Conservation (phyloP, 2,113 vertebrate species). For the Cyprinodon tularosa region DNA sequence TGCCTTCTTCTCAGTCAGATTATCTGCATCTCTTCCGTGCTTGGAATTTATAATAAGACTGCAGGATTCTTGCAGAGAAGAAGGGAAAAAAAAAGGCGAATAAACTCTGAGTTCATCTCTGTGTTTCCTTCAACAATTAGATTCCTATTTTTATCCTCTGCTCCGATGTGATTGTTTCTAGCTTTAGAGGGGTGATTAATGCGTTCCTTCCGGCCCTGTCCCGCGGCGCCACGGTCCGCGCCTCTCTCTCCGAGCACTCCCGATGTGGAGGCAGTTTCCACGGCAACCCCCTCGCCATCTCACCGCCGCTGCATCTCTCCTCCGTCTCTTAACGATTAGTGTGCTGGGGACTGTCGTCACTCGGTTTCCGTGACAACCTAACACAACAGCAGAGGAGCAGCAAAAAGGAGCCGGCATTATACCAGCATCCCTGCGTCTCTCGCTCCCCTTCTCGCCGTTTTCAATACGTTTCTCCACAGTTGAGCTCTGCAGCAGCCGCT, state of each 20-base stretch:
- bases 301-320: background rate
- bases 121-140: background rate
- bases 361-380: conserved; percentile 60
- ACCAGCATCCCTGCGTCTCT: conserved; percentile 8
- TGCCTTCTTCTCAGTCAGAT: conserved; percentile 30
- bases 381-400: conserved; percentile 62
- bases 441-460: conserved; percentile 8
- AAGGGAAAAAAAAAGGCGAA: background rate
- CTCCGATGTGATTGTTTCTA: conserved; percentile 18
- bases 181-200: conserved; percentile 37
- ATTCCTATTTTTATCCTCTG: background rate
- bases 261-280: conserved; percentile 74
- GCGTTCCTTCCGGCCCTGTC: conserved; percentile 46
- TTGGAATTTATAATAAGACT: conserved; percentile 5
- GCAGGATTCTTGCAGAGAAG: background rate
- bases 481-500: conserved; percentile 42
- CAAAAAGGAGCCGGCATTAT: conserved; percentile 63
- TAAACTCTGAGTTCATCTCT: background rate
- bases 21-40: conserved; percentile 21
- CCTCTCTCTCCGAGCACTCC: conserved; percentile 7
- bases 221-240: conserved; percentile 16
- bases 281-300: conserved; percentile 55
- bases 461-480: conserved; percentile 45
- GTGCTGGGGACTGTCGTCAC: conserved; percentile 62
- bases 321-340: conserved; percentile 40